These are phyloP conservation scores for Philopedon plagiatum DNA, from an alignment of 2,888 invertebrate genomes.

Conservation along the genomic window DNA sequence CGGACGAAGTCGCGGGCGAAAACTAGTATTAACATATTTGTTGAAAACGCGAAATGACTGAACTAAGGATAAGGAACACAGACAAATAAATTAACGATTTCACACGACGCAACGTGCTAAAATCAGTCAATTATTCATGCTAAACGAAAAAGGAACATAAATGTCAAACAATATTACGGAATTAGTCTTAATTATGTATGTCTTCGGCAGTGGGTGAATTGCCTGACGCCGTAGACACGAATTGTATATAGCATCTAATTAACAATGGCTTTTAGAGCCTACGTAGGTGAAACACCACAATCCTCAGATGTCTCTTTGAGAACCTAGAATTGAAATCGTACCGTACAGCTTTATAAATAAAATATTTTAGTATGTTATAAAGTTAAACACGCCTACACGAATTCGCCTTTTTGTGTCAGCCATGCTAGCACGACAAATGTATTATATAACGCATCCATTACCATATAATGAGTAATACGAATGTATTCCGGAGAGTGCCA, in stretches of 20 bases:
- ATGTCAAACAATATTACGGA: no score
- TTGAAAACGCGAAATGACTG: no score
- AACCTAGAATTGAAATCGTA: constrained; percentile 12
- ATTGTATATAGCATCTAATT: constrained; percentile 1
- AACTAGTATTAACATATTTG: no score
- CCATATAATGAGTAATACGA: constrained; percentile 30
- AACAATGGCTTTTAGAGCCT: neutral
- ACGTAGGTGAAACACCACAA: constrained; percentile 12
- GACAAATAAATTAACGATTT: no score
- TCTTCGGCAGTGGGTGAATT: neutral
- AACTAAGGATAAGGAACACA: no score
- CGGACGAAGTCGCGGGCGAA: no score
- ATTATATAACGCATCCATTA: constrained; percentile 37
- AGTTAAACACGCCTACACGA: constrained; percentile 11
- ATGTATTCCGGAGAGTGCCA: constrained; percentile 4
- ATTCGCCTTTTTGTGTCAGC: constrained; percentile 9
- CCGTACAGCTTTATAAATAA: constrained; percentile 12
- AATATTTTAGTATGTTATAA: constrained; percentile 22
- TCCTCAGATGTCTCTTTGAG: constrained; percentile 3
- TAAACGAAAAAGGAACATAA: no score
- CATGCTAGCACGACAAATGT: constrained; percentile 12
- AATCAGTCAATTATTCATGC: no score
- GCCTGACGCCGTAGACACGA: neutral
- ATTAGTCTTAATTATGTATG: no score
- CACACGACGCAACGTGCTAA: no score